A percentile compares a stretch with the other conserved stretches of the same genome.
Conservation (phyloP, 1,140 invertebrate genomes). For the Atta cephalotes region DNA sequence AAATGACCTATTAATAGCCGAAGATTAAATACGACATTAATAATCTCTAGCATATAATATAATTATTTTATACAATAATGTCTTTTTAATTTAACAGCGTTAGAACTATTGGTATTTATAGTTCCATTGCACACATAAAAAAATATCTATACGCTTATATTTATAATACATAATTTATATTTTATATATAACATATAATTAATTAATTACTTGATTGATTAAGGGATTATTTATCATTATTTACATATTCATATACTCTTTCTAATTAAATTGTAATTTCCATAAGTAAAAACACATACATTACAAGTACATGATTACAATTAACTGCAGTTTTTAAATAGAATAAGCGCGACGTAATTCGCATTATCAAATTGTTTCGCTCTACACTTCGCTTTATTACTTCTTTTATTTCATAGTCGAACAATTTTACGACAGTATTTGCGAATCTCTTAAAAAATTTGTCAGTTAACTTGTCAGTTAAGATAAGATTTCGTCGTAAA, state of each 20-base stretch:
- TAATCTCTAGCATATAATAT: too few species aligned
- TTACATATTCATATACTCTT: neutral
- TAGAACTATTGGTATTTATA: neutral
- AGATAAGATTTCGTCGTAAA: slow-evolving; percentile 45
- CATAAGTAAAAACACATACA: too few species aligned
- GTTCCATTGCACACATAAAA: neutral
- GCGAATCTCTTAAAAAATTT: neutral
- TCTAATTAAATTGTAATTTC: neutral
- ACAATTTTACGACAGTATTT: slow-evolving; percentile 14
- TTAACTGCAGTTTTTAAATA: too few species aligned
- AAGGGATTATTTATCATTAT: neutral
- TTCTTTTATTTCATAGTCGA: slow-evolving; percentile 43
- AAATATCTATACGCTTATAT: neutral
- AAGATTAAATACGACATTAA: too few species aligned
- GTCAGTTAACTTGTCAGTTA: slow-evolving; percentile 37
- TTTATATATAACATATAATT: too few species aligned
- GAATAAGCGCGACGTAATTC: neutral
- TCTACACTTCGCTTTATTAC: neutral
- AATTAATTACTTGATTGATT: too few species aligned
- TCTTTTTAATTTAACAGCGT: too few species aligned
- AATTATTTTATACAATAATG: neutral
- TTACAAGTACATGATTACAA: too few species aligned
- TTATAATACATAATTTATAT: neutral
- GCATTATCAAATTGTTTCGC: neutral
- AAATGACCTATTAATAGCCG: too few species aligned